Evolutionary conservation across 2,888 invertebrate genomes (phyloP).

Genomic region (Tenthredo scrophulariae): DNA sequence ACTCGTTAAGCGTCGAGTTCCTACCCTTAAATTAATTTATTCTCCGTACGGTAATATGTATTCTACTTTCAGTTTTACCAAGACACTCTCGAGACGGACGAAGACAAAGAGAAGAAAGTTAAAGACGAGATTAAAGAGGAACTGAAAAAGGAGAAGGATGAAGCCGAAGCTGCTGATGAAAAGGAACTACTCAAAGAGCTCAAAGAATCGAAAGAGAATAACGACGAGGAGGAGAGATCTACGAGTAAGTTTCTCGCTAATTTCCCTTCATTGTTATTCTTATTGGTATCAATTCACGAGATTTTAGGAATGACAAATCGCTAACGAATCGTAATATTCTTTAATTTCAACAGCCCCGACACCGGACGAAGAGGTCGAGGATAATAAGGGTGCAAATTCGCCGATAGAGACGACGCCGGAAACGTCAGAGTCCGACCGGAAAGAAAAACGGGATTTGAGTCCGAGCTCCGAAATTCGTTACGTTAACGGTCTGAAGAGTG

Average conservation of each 20-base stretch:
- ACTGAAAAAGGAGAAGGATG: slow-evolving; percentile 63
- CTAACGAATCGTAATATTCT: not conserved
- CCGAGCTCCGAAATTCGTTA: slow-evolving; percentile 57
- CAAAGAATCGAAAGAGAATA: slow-evolving; percentile 37
- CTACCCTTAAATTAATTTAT: not conserved
- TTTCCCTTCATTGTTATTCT: not conserved
- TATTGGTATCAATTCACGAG: not conserved
- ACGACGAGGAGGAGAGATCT: slow-evolving; percentile 66
- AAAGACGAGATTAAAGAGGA: slow-evolving; percentile 75
- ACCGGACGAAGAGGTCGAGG: slow-evolving; percentile 71
- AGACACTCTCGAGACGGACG: slow-evolving; percentile 90
- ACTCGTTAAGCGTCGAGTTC: not conserved
- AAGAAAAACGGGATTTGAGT: slow-evolving; percentile 59
- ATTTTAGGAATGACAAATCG: not conserved
- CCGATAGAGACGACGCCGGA: slow-evolving; percentile 67
- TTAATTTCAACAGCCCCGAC: slow-evolving; percentile 67
- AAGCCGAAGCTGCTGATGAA: slow-evolving; percentile 61
- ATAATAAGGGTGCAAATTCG: slow-evolving; percentile 67
- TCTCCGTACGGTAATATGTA: not conserved
- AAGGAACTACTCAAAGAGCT: slow-evolving; percentile 62
- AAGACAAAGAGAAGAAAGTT: slow-evolving; percentile 80
- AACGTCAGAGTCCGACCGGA: slow-evolving; percentile 61
- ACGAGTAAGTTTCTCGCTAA: slow-evolving; percentile 64
- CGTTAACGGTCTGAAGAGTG: slow-evolving; percentile 86
- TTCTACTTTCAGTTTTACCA: slow-evolving; percentile 87